Evolutionary conservation across 2,113 vertebrate genomes (phyloP).

Genomic region (Egretta garzetta): DNA sequence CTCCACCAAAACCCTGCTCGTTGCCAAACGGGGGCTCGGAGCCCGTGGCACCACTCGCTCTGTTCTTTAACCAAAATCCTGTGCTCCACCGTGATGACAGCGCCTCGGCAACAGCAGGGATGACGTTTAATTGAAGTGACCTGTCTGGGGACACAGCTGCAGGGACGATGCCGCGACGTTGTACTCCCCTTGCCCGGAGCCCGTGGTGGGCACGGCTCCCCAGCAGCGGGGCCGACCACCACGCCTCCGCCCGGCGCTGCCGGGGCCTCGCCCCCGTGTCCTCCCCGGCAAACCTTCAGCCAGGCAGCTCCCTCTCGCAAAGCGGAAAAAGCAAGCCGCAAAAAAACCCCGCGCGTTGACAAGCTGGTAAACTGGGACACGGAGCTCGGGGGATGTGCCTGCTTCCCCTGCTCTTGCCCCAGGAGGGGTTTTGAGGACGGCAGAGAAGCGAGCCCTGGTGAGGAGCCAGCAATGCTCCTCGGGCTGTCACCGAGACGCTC

Average conservation of each 20-base stretch:
- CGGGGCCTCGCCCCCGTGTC: neutral
- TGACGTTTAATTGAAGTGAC: no score
- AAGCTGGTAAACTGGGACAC: neutral
- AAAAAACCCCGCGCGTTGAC: neutral
- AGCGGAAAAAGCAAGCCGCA: no score
- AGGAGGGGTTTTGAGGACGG: neutral
- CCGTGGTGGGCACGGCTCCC: neutral
- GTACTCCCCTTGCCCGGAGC: neutral
- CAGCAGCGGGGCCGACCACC: neutral
- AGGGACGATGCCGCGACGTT: fast-evolving
- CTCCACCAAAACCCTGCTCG: neutral
- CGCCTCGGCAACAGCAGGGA: neutral
- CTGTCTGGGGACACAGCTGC: neutral
- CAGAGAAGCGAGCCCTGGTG: neutral
- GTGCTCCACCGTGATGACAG: neutral
- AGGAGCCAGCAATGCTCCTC: neutral
- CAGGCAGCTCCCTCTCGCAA: neutral
- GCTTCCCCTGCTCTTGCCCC: neutral
- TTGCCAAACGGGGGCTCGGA: neutral
- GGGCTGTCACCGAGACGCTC: neutral
- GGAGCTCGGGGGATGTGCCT: neutral
- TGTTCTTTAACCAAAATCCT: neutral
- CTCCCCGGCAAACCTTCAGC: neutral
- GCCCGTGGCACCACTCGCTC: neutral
- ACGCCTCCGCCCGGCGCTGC: no score